phyloP scores from a whole-genome alignment of 2,113 vertebrate genomes.

The Lates calcarifer region DNA sequence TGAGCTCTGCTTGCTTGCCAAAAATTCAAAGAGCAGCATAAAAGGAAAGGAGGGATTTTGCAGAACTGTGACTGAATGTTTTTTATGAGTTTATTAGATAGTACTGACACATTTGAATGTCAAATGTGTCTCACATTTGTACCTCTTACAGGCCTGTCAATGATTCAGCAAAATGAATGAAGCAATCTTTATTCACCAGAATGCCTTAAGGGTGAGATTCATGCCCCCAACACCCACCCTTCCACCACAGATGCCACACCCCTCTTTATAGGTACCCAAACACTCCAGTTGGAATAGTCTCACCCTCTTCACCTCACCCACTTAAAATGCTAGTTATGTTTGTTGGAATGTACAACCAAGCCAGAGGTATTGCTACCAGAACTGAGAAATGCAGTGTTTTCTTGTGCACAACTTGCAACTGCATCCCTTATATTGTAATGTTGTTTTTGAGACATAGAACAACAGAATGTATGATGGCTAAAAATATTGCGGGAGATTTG shows the following conservation, averaged over 20 bases:
- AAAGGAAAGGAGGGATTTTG: slow-evolving; percentile 74
- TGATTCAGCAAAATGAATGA: slow-evolving; percentile 23
- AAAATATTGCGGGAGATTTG: slow-evolving; percentile 12
- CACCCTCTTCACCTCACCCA: not conserved
- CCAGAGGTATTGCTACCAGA: not conserved
- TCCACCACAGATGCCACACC: not conserved
- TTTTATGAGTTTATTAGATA: slow-evolving; percentile 40
- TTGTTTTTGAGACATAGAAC: slow-evolving; percentile 13
- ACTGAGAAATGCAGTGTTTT: not conserved
- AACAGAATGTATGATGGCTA: slow-evolving; percentile 37
- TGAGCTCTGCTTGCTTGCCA: slow-evolving; percentile 50
- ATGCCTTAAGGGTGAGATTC: not conserved
- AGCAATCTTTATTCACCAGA: not conserved
- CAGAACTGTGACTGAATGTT: slow-evolving; percentile 73
- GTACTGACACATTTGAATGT: slow-evolving; percentile 34
- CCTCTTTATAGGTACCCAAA: not conserved
- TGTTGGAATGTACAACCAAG: not conserved
- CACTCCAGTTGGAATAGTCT: not conserved
- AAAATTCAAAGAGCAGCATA: slow-evolving; percentile 35
- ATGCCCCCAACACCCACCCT: not conserved
- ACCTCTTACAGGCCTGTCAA: slow-evolving; percentile 38
- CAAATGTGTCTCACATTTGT: slow-evolving; percentile 38
- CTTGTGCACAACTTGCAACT: not conserved
- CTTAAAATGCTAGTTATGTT: slow-evolving; percentile 10
- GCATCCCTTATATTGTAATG: slow-evolving; percentile 1